Conservation (phyloP, 2,888 invertebrate genomes). For the Apamea sordens region DNA sequence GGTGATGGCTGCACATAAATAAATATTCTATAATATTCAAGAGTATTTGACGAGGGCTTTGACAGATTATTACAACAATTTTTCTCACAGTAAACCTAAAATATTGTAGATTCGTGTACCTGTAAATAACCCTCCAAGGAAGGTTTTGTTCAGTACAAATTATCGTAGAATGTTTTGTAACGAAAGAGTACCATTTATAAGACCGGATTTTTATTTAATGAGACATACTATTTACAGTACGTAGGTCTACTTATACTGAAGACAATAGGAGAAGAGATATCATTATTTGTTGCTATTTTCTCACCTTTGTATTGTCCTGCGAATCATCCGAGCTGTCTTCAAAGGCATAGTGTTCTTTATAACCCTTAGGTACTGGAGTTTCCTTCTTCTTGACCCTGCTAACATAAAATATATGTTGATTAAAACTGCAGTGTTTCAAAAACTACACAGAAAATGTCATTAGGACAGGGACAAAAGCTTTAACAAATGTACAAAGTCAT, state of each 20-base stretch:
- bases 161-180: background rate
- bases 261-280: background rate
- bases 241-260: background rate
- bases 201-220: background rate
- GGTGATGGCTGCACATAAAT: slow-evolving; percentile 71
- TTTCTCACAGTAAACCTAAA: background rate
- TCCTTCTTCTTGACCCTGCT: slow-evolving; percentile 91
- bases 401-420: slow-evolving; percentile 50
- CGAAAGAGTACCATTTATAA: background rate
- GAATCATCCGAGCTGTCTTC: slow-evolving; percentile 89
- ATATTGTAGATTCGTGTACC: background rate
- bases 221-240: background rate
- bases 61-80: background rate
- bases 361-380: slow-evolving; percentile 87
- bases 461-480: background rate
- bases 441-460: background rate
- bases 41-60: too few species aligned
- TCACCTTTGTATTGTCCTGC: slow-evolving; percentile 82
- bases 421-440: slow-evolving; percentile 10
- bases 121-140: background rate
- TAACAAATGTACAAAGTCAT: background rate
- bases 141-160: background rate
- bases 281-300: background rate
- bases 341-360: slow-evolving; percentile 89
- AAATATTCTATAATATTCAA: background rate